Base-by-base conservation (phyloP, 1,140 invertebrate genomes). In the Microplitis mediator region DNA sequence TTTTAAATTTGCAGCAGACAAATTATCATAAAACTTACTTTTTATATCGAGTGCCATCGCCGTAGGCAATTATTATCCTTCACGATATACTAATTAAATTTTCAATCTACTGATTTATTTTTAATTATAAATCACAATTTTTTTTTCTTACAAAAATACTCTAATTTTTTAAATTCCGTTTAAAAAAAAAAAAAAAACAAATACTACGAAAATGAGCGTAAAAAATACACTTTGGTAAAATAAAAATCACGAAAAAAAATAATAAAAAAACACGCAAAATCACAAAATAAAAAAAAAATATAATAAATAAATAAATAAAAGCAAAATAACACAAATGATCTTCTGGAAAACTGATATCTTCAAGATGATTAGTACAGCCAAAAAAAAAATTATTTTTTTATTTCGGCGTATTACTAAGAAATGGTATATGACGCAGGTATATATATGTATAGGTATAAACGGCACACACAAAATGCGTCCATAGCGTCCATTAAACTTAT, bases 401-500 rank as follows among this genome's bases (percentile, higher is more conserved):
- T 9, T 6, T 51, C 45, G 56, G 56, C 36, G 60, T 50, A 31
- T 60, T 67, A 45, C 35, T n/a, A 14, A 62, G 62, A 34, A 16
- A 23, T 45, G 36, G 31, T 8, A 50, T 68, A 56, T 39, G 45
- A 39, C 60, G 39, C 67, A 71, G 61, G 50, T 71, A 54, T 64
- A 35, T 67, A 31, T 56, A 50, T 64, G 62, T 62, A 5, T 36
- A 62, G 11, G 39, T 45, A 45, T 32, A 32, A 69, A 69, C n/a
- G 39, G 68, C 68, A 69, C 32, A 58, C 51, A 54, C 45, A 71
- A 51, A 52, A 56, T 35, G n/a, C 34, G 32, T 32, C 16, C 16
- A 56, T 72, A 60, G 64, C 63, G 64, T 67, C 71, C 71, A 72
- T 67, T 23, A 60, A 36, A 54, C 9, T 31, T 58, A 50, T 67